A percentile compares a stretch with the other conserved stretches of the same genome.
Conservation (phyloP, 2,888 invertebrate species). For the Lochmaea capreae region DNA sequence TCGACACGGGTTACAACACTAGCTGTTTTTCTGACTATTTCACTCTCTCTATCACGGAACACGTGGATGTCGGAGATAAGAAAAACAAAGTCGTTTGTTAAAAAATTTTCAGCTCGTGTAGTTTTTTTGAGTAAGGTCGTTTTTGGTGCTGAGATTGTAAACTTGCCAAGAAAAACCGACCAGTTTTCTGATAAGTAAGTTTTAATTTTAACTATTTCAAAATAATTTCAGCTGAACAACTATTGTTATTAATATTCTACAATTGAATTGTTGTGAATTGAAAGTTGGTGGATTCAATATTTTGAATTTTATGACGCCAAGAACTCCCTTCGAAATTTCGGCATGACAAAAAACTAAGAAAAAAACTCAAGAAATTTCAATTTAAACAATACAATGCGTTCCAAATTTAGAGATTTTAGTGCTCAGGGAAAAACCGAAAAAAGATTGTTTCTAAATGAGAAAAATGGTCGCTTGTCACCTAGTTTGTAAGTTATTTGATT, state of each 20-base stretch:
- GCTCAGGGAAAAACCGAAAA: too few species aligned
- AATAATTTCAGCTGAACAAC: not conserved
- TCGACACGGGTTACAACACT: slow-evolving; percentile 47
- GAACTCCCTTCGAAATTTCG: too few species aligned
- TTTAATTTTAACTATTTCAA: not conserved
- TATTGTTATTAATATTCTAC: not conserved
- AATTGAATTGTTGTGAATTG: too few species aligned
- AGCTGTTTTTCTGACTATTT: not conserved
- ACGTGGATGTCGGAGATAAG: slow-evolving; percentile 21
- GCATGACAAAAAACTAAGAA: too few species aligned
- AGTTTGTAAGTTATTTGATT: too few species aligned
- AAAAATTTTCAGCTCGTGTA: not conserved
- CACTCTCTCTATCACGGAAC: slow-evolving; percentile 16
- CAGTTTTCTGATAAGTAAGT: not conserved
- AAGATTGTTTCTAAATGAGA: too few species aligned
- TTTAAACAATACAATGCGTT: too few species aligned
- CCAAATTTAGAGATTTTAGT: too few species aligned
- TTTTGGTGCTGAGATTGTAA: not conserved
- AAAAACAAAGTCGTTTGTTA: slow-evolving; percentile 15
- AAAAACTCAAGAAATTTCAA: too few species aligned
- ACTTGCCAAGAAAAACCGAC: not conserved
- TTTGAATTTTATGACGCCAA: too few species aligned
- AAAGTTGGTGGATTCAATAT: too few species aligned
- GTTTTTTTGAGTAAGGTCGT: slow-evolving; percentile 1
- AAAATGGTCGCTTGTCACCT: too few species aligned